Percentiles rank a stretch among this genome's conserved stretches.
phyloP scores from a whole-genome alignment of 1,140 invertebrate species.

The Microvelia longipes region DNA sequence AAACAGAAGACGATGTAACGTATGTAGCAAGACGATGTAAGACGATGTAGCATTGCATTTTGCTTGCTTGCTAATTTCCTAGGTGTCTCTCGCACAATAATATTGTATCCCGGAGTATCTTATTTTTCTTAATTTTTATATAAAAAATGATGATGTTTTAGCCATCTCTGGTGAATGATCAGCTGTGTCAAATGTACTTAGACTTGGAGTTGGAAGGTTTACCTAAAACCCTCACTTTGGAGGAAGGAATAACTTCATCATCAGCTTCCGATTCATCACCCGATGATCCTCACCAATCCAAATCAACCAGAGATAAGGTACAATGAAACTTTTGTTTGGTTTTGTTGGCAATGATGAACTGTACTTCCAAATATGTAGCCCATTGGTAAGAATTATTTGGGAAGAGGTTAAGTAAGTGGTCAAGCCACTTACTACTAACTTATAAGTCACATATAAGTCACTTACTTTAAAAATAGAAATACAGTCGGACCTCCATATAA shows the following conservation, averaged over 20 bases:
- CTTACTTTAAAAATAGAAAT: neutral
- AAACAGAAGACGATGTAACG: too few species aligned
- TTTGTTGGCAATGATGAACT: neutral
- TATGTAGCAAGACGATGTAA: too few species aligned
- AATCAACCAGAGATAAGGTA: neutral
- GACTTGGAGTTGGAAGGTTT: conserved; percentile 42
- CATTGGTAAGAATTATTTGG: neutral
- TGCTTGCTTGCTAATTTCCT: too few species aligned
- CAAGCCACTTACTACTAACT: neutral
- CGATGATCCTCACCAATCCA: conserved; percentile 6
- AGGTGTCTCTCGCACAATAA: too few species aligned
- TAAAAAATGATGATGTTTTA: too few species aligned
- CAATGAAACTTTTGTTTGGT: neutral
- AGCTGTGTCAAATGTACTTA: conserved; percentile 49
- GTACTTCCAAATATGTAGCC: neutral
- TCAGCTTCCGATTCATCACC: conserved; percentile 24
- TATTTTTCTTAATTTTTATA: too few species aligned
- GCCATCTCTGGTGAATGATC: conserved; percentile 52
- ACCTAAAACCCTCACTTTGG: conserved; percentile 38
- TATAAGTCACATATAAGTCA: neutral
- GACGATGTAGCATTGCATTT: too few species aligned
- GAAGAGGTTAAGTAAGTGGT: neutral
- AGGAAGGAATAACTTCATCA: conserved; percentile 41
- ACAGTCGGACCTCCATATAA: neutral
- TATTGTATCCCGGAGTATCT: too few species aligned